phyloP scores from a whole-genome alignment of 2,113 vertebrate species.

The Microtus ochrogaster region DNA sequence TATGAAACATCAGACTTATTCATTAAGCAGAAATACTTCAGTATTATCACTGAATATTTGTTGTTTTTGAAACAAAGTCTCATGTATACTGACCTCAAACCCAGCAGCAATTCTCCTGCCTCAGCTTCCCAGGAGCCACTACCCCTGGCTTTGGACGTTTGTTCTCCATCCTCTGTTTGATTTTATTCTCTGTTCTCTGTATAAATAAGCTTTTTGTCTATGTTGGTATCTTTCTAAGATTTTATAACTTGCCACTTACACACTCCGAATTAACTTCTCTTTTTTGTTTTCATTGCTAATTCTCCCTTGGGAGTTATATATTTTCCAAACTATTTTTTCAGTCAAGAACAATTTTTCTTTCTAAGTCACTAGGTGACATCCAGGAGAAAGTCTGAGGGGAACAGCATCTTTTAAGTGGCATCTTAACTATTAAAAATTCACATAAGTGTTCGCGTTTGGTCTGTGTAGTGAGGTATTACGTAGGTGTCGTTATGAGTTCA shows the following conservation, averaged over 20 bases:
- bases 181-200: constrained; percentile 9
- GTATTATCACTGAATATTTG: background rate
- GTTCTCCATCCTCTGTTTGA: background rate
- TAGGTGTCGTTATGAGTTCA: constrained; percentile 44
- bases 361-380: background rate
- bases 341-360: constrained; percentile 16
- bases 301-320: background rate
- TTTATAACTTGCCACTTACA: background rate
- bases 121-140: background rate
- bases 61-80: background rate
- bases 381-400: constrained; percentile 31
- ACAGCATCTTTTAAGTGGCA: background rate
- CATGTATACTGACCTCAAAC: background rate
- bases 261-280: background rate
- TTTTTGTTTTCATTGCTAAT: background rate
- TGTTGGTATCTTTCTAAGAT: background rate
- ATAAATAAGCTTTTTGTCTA: background rate
- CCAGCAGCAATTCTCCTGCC: background rate
- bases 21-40: background rate
- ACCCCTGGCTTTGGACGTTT: background rate
- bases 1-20: background rate
- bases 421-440: constrained; percentile 42
- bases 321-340: constrained; percentile 56
- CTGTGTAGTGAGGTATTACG: background rate
- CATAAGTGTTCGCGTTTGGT: background rate